Evolutionary conservation across 2,797 vertebrate genomes (phyloP).

Genomic region (Helostoma temminkii): DNA sequence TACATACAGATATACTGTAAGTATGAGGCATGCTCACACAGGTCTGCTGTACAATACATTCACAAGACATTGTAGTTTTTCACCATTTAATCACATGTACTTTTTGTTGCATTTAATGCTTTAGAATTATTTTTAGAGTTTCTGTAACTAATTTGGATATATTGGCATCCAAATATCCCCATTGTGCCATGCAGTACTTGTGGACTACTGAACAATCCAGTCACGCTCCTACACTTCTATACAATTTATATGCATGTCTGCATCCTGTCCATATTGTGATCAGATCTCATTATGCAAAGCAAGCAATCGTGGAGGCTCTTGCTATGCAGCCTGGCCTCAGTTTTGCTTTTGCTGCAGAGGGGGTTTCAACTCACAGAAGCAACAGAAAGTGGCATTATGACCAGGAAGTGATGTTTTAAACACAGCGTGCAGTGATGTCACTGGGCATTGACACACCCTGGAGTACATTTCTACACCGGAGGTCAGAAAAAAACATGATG

Average conservation of each 20-base stretch:
- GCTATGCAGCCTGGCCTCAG: slow-evolving; percentile 30
- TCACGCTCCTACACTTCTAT: slow-evolving; percentile 32
- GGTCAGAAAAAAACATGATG: too few species aligned
- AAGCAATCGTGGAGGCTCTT: slow-evolving; percentile 61
- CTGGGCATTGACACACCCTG: too few species aligned
- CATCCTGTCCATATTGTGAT: slow-evolving; percentile 70
- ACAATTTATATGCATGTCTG: slow-evolving; percentile 68
- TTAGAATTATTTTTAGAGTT: not conserved
- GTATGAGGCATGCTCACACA: not conserved
- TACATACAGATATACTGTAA: not conserved
- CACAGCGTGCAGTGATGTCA: not conserved
- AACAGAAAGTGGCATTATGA: slow-evolving; percentile 38
- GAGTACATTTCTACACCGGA: too few species aligned
- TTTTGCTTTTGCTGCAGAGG: slow-evolving; percentile 29
- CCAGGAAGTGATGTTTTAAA: slow-evolving; percentile 3
- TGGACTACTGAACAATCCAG: slow-evolving; percentile 51
- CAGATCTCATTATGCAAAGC: slow-evolving; percentile 72
- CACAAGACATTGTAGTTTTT: not conserved
- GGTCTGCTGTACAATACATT: not conserved
- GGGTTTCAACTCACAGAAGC: slow-evolving; percentile 21
- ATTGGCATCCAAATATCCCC: slow-evolving; percentile 28
- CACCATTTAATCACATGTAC: too few species aligned
- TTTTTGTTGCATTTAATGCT: too few species aligned
- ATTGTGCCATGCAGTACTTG: slow-evolving; percentile 15
- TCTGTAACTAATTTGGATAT: slow-evolving; percentile 10